Evolutionary conservation across 2,888 invertebrate genomes (phyloP).

Genomic region (Pterostichus niger): DNA sequence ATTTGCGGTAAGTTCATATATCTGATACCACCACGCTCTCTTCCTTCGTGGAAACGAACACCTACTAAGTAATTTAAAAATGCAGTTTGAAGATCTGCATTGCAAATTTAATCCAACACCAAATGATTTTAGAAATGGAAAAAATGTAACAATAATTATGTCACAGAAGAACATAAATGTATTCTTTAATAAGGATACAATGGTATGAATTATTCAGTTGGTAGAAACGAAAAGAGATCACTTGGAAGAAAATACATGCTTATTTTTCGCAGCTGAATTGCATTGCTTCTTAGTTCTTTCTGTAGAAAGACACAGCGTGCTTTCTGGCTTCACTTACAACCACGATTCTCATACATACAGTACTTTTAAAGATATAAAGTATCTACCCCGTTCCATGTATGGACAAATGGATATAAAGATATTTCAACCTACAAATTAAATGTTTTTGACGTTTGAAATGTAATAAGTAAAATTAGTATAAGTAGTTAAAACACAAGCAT

Average conservation of each 20-base stretch:
- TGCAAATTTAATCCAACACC: constrained; percentile 10
- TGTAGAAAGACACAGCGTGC: no score
- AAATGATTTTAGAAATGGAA: no score
- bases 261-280: constrained; percentile 42
- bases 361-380: no score
- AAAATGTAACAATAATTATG: constrained; percentile 24
- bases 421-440: no score
- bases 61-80: background rate
- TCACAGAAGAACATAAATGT: constrained; percentile 12
- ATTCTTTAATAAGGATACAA: constrained; percentile 34
- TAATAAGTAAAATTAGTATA: no score
- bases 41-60: background rate
- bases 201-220: constrained; percentile 47
- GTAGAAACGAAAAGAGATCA: constrained; percentile 1
- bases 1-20: constrained; percentile 48
- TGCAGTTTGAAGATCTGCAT: constrained; percentile 1
- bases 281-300: background rate
- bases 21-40: constrained; percentile 2
- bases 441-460: no score
- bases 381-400: no score
- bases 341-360: no score
- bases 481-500: no score
- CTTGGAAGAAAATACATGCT: constrained; percentile 51
- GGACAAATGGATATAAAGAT: no score
- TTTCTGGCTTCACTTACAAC: no score